Base-by-base conservation (phyloP, 2,888 invertebrate genomes). In the Parthenolecanium corni region DNA sequence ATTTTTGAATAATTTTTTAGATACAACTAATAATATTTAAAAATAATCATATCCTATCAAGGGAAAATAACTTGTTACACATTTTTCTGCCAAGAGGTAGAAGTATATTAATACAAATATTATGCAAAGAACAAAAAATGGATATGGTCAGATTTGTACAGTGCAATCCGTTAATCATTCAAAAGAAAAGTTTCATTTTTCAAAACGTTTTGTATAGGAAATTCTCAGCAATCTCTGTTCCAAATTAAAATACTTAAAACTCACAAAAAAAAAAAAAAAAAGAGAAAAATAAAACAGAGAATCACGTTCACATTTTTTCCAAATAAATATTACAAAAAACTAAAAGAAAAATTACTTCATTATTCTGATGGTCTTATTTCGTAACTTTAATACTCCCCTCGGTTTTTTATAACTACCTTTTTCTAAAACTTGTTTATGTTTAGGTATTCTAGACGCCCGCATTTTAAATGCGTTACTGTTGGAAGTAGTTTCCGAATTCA, bases 61-160 rank as follows among this genome's bases (percentile, higher is more conserved):
- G 24, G 40, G 42, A 56, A 40, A 56, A 56, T 40, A n/a, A 4
- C 31, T 57, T 25, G 31, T 57, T 44, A 24, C 6, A 16, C 20
- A 24, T 25, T 57, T 23, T 40, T 54, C 46, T 46, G 44, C 25
- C 57, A 57, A 24, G 46, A 44, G 44, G 25, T 57, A 25, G 14
- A 46, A 46, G 31, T 42, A 42, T 9, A 42, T 42, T 42, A 42
- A 42, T 16, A 18, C 16, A 42, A 42, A 42, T 9, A 9, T 9
- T 16, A 18, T 5, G 44, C 16, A 42, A n/a, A 47, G 42, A 44
- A 47, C 44, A 57, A 25, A 57, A 57, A 57, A 57, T 44, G 44
- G 57, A 57, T 57, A 57, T 57, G 57, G 57, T 57, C 44, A 57
- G 42, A 47, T 57, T 57, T 57, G 57, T 57, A 57, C 57, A 57